These are phyloP conservation scores for Pemphredon lugubris DNA, from an alignment of 2,888 invertebrate genomes.

Conservation along the genomic window DNA sequence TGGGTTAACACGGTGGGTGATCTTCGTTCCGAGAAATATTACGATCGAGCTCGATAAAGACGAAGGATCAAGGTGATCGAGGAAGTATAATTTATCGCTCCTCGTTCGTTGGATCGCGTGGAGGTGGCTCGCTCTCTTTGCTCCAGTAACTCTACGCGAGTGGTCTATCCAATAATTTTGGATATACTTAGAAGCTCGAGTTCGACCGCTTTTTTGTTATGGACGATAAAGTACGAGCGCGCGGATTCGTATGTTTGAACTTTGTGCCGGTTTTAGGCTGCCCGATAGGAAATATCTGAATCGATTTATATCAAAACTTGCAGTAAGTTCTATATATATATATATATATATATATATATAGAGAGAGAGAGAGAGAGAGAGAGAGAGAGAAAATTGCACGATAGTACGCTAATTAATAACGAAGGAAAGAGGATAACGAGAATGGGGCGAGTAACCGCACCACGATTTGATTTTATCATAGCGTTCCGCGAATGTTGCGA, in stretches of 20 bases:
- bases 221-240: neutral
- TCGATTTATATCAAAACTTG: too few species aligned
- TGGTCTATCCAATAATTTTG: neutral
- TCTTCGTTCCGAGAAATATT: constrained; percentile 18
- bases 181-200: too few species aligned
- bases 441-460: constrained; percentile 38
- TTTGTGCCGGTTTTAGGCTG: neutral
- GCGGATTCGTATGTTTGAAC: constrained; percentile 1
- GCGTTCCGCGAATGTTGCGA: constrained; percentile 54
- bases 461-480: constrained; percentile 58
- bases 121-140: constrained; percentile 9
- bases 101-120: constrained; percentile 8
- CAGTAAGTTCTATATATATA: too few species aligned
- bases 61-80: constrained; percentile 38
- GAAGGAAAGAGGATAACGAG: constrained; percentile 3
- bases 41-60: constrained; percentile 17
- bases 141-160: constrained; percentile 1
- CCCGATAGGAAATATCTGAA: neutral
- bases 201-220: too few species aligned
- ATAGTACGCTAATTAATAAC: neutral
- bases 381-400: too few species aligned
- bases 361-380: too few species aligned
- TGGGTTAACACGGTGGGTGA: constrained; percentile 20
- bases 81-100: constrained; percentile 25
- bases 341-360: too few species aligned